A percentile compares a stretch with the other conserved stretches of the same genome.
phyloP scores from a whole-genome alignment of 2,113 vertebrate genomes.

The Holacanthus passer region DNA sequence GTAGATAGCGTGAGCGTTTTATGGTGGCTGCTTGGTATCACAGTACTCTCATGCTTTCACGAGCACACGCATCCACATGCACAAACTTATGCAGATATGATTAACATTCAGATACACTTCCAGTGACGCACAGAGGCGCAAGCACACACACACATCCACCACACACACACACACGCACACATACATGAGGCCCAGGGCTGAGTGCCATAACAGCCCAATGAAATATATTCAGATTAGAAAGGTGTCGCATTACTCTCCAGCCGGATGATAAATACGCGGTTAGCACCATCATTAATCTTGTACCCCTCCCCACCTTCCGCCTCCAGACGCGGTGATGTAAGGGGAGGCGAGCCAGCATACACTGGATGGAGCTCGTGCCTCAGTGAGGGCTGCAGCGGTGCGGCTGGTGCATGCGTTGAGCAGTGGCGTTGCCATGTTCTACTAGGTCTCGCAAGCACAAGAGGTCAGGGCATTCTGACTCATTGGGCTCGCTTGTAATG shows the following conservation, averaged over 20 bases:
- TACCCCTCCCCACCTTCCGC: conserved; percentile 72
- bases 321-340: conserved; percentile 64
- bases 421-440: conserved; percentile 33
- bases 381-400: conserved; percentile 34
- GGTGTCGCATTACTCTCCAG: conserved; percentile 83
- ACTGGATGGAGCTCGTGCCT: conserved; percentile 69
- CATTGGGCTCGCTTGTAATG: conserved; percentile 27
- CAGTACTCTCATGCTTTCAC: conserved; percentile 45
- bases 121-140: conserved; percentile 40
- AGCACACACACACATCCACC: conserved; percentile 16
- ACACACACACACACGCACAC: conserved; percentile 39
- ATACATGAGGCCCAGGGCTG: conserved; percentile 68
- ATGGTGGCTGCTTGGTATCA: conserved; percentile 57
- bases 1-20: conserved; percentile 55
- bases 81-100: conserved; percentile 69
- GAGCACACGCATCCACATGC: conserved; percentile 50
- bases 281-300: conserved; percentile 82
- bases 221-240: conserved; percentile 87
- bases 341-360: conserved; percentile 51
- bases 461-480: conserved; percentile 60
- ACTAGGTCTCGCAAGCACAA: conserved; percentile 32
- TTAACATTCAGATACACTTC: conserved; percentile 76
- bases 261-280: conserved; percentile 83
- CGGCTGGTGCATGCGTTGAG: conserved; percentile 32
- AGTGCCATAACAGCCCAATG: conserved; percentile 82